Evolutionary conservation across 2,113 vertebrate species (phyloP), one percentile per base, ranked within the genome.

Genomic region (Boleophthalmus pectinirostris): DNA sequence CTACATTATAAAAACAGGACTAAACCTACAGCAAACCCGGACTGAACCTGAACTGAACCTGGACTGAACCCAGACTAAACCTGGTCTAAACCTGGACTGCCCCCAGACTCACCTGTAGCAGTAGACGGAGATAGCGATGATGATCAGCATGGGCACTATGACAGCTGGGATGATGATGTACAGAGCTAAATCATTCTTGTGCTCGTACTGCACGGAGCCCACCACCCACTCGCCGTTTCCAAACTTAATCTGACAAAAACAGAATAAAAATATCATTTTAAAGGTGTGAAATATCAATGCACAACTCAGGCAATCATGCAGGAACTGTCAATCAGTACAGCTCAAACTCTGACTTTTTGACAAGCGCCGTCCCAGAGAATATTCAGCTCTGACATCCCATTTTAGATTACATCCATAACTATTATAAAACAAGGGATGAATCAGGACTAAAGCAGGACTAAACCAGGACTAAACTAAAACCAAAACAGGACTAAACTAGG

Each of bases 171-270:
- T 25, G 56, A 58, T 58, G 24, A 58, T 58, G 23, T 58, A 58
- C 23, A 58, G 2, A 46, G 13, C 45, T 13, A 46, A 13, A 13
- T 58, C 23, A 15, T 58, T 25, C 56, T 58, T 58, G 23, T 58
- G 56, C 56, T 58, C 56, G 5, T 25, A 58, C 56, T 58, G 56
- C 56, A 58, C 56, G 5, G 56, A 58, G 21, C 56, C 56, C 56
- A 58, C 56, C 56, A 58, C 56, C 56, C 56, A 58, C 56, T 58
- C 56, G 56, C 56, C 56, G 23, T 58, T 58, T 25, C 56, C 56
- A 58, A 58, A 58, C 56, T 58, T 58, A 14, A 58, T 58, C 56
- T 58, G 56, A 12, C 9, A 13, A 46, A 12, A 46, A 3, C 14
- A 49, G 38, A 10, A 43, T 43, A 58, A 54, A 57, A 25, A 58